Evolutionary conservation across 2,888 invertebrate genomes (phyloP).

Genomic region (Drosophila colorata): DNA sequence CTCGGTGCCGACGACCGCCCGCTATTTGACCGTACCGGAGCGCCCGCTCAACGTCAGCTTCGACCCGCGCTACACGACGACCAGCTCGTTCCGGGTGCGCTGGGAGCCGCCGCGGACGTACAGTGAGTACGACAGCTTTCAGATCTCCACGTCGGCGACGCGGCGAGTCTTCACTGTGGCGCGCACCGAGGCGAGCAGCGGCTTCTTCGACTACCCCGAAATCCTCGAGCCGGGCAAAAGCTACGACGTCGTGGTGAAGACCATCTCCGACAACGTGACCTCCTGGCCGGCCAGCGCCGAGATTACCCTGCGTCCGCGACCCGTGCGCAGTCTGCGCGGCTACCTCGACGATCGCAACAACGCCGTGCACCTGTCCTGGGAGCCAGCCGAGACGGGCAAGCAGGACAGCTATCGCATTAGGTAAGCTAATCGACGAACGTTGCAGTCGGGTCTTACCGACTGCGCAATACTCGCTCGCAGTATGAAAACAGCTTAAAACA

Average conservation of each 20-base stretch:
- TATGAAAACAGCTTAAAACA: no score
- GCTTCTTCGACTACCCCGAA: conserved; percentile 91
- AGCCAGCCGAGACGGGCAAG: conserved; percentile 90
- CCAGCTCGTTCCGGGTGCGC: conserved; percentile 91
- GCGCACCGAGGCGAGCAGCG: conserved; percentile 86
- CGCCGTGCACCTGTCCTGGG: conserved; percentile 91
- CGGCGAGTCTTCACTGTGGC: conserved; percentile 89
- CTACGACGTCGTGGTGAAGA: conserved; percentile 96
- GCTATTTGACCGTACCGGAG: conserved; percentile 95
- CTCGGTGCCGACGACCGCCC: conserved; percentile 95
- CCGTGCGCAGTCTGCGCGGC: conserved; percentile 89
- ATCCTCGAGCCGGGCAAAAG: conserved; percentile 94
- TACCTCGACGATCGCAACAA: conserved; percentile 88
- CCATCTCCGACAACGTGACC: conserved; percentile 96
- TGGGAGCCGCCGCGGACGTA: conserved; percentile 94
- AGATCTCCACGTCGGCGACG: conserved; percentile 90
- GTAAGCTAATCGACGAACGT: no score
- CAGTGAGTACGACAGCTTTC: conserved; percentile 97
- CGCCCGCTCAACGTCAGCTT: conserved; percentile 94
- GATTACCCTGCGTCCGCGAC: conserved; percentile 93
- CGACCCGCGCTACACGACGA: conserved; percentile 90
- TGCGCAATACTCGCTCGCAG: no score
- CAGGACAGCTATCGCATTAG: conserved; percentile 91
- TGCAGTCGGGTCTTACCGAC: no score
- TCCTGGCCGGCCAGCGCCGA: conserved; percentile 96